Conservation (phyloP, 2,797 vertebrate species). For the Malacoraja senta region DNA sequence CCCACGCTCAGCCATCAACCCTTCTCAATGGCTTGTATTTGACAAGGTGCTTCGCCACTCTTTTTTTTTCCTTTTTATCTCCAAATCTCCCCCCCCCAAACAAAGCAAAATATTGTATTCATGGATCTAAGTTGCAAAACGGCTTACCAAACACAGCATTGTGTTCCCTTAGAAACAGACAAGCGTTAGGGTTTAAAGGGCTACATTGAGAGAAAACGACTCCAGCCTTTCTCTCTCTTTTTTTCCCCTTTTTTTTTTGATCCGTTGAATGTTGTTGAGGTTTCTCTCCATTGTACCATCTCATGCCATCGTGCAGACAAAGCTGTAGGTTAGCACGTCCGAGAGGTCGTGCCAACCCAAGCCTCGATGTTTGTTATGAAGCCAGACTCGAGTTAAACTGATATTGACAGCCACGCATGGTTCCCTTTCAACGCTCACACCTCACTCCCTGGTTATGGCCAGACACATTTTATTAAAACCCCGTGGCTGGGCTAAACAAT, state of each 20-base stretch:
- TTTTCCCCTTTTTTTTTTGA: constrained; percentile 41
- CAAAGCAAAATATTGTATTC: constrained; percentile 62
- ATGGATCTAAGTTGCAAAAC: constrained; percentile 44
- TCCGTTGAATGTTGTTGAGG: constrained; percentile 46
- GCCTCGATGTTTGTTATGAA: constrained; percentile 54
- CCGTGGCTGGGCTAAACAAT: constrained; percentile 68
- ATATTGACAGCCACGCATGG: constrained; percentile 81
- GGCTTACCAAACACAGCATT: constrained; percentile 38
- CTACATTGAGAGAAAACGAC: constrained; percentile 42
- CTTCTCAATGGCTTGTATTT: constrained; percentile 74
- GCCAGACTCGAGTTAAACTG: constrained; percentile 67
- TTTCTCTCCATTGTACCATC: constrained; percentile 41
- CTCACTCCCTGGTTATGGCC: constrained; percentile 52
- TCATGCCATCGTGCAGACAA: constrained; percentile 50
- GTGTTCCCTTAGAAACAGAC: constrained; percentile 40
- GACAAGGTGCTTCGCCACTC: constrained; percentile 76
- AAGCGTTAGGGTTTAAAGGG: constrained; percentile 46
- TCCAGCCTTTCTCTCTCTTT: constrained; percentile 39
- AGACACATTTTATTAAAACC: constrained; percentile 58
- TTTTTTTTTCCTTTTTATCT: constrained; percentile 49
- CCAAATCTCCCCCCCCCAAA: constrained; percentile 57
- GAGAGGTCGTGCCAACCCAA: constrained; percentile 60
- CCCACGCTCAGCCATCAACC: constrained; percentile 79
- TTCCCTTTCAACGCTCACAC: constrained; percentile 54
- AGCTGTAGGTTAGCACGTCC: constrained; percentile 55